Percentiles rank a stretch among this genome's conserved stretches.
Conservation (phyloP, 1,140 invertebrate genomes). For the Anthonomus grandis region DNA sequence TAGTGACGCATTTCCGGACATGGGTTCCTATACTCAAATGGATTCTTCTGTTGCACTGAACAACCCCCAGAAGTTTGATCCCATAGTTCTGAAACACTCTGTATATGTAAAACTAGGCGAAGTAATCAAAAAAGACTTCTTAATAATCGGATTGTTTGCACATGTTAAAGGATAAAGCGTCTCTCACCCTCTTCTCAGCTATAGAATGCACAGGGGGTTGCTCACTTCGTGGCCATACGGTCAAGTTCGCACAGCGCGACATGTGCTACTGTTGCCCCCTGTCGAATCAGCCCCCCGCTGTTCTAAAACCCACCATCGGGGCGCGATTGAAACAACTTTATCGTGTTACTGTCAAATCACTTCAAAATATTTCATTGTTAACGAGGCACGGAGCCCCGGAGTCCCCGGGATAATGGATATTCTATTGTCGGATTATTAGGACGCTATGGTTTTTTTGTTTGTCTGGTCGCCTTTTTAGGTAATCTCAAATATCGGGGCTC, state of each 20-base stretch:
- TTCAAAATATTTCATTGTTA: conserved; percentile 31
- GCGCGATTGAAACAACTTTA: conserved; percentile 26
- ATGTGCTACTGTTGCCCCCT: conserved; percentile 15
- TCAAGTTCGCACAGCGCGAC: conserved; percentile 33
- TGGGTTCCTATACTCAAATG: too few relatives aligned
- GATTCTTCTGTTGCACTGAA: too few relatives aligned
- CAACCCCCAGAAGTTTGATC: too few relatives aligned
- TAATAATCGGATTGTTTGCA: conserved; percentile 46
- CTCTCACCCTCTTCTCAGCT: neutral
- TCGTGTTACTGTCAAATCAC: conserved; percentile 32
- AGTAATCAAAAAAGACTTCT: conserved; percentile 18
- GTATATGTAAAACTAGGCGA: too few relatives aligned
- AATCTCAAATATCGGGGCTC: too few relatives aligned
- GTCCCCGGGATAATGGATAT: neutral
- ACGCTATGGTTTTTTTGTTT: too few relatives aligned
- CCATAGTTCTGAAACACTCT: too few relatives aligned
- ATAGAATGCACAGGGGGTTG: conserved; percentile 23
- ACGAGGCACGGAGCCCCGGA: conserved; percentile 1
- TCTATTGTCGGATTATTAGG: neutral
- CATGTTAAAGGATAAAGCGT: conserved; percentile 30
- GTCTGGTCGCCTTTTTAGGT: too few relatives aligned
- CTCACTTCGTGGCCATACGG: conserved; percentile 39
- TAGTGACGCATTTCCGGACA: too few relatives aligned
- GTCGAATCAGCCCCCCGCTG: conserved; percentile 5
- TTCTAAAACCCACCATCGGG: conserved; percentile 5